Evolutionary conservation across 2,888 invertebrate species (phyloP), one percentile per base, ranked within the genome.

Genomic region (Eulithis prunata): DNA sequence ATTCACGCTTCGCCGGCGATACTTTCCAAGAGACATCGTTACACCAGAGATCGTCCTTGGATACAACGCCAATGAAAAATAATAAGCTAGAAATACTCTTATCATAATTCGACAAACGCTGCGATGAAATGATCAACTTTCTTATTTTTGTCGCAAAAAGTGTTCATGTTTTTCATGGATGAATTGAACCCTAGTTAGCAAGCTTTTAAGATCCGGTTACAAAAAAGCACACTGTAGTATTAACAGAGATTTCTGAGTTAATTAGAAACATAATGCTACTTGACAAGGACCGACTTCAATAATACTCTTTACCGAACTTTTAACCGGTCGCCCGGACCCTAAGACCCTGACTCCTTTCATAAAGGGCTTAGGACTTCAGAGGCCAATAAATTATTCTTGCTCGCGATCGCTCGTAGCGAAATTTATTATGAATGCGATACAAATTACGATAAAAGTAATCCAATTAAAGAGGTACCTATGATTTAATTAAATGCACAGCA

Each of bases 401-500:
- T 41, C 45, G 53, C 14, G 11, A 43, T 49, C 41, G 38, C 36
- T 57, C 41, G 5, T 57, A 41, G 38, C 45, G 45, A 41, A 60
- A 55, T 64, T 64, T 14, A 47, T 7, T 43, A 58, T 38, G 53
- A 38, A 45, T 63, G 45, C 54, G 47, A 62, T 58, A 58, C 62
- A 62, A 49, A 41, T 51, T 14, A 64, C 57, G 64, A 71, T 70
- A 72, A 54, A 75, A 78, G 71, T 72, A 75, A 69, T 70, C 66
- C 74, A 78, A 74, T 80, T 79, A 75, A 76, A 73, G 72, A 71
- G 49, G 72, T 74, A 21, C 21, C 21, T 21, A 76, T 71, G 72
- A 77, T 77, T 75, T 71, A 71, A 78, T 78, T 77, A 77, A 80
- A 82, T 79, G 77, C 81, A 80, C 77, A 75, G 73, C 78, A 78